phyloP scores from a whole-genome alignment of 2,113 vertebrate species.

The Pavo muticus region DNA sequence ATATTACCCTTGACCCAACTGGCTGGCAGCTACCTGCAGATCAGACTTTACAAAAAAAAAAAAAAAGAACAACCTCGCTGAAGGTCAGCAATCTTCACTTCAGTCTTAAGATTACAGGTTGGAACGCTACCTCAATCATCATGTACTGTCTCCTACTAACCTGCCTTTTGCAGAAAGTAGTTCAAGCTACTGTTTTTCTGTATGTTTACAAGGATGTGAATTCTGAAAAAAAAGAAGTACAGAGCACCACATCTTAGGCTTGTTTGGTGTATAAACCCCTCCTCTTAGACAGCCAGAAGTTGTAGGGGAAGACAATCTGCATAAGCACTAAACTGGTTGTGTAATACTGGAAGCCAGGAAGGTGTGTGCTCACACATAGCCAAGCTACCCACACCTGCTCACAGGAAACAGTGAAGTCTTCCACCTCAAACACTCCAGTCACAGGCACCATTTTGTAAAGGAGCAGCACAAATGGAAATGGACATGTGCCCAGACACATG shows the following conservation, averaged over 20 bases:
- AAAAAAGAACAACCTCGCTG: neutral
- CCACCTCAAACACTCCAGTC: neutral
- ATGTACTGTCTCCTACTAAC: rapidly evolving
- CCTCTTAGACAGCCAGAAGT: neutral
- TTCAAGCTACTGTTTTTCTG: neutral
- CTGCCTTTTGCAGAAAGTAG: neutral
- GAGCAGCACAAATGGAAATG: neutral
- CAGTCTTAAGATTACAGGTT: neutral
- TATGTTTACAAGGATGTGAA: neutral
- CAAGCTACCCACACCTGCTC: neutral
- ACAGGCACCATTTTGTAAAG: neutral
- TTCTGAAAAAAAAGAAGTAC: neutral
- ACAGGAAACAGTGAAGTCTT: rapidly evolving
- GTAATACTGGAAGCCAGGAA: neutral
- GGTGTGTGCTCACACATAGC: rapidly evolving
- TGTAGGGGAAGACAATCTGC: rapidly evolving
- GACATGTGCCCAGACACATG: neutral
- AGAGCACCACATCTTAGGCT: too few relatives aligned
- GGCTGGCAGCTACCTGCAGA: neutral
- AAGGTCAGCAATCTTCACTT: neutral
- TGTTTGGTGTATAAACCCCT: neutral
- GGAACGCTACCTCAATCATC: neutral
- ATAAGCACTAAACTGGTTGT: rapidly evolving
- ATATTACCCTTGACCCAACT: conserved; percentile 9
- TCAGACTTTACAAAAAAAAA: neutral